Base-by-base conservation (phyloP, 2,888 invertebrate genomes). In the Brenthis daphne region DNA sequence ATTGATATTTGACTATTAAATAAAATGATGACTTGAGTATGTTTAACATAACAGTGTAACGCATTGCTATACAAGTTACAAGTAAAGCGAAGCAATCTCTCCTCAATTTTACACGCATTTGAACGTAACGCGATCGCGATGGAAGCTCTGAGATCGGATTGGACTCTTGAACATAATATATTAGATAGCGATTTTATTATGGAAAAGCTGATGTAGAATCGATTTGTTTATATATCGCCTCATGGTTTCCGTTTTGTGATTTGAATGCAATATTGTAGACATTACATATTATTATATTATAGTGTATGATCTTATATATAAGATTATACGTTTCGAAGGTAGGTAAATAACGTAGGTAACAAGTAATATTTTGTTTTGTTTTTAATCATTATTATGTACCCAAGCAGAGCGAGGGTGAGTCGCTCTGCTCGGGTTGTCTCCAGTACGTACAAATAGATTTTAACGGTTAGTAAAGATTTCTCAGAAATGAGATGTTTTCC, bases 41-140 rank as follows among this genome's bases (percentile, higher is more conserved):
- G 8, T 61, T 4, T 77, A 80, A 77, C 79, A 56, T 6, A 29
- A 60, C 82, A 74, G 83, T 89, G 85, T 86, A 64, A 83, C 29
- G 74, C 43, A 1, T 24, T 12, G 48, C 73, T 68, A 70, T 73
- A 72, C 64, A 70, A 73, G 77, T 78, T 76, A 80, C 77, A 77
- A 77, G 73, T 79, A 79, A 79, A 65, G 79, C 77, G 79, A 85
- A 83, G 87, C 89, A 90, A 90, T 89, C 85, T 87, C 87, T 82
- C 82, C 82, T 82, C 89, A 90, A 90, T 90, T 90, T 90, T 85
- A 89, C 90, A 89, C 89, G 87, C 86, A 85, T 86, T 87, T 87
- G 85, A 82, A 82, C 87, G 85, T 88, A 88, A 90, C 80, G 76
- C 83, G 83, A 88, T 87, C 73, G 73, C 79, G 84, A 83, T 77